Evolutionary conservation across 1,140 invertebrate species (phyloP).

Genomic region (Psilanteris sp.): DNA sequence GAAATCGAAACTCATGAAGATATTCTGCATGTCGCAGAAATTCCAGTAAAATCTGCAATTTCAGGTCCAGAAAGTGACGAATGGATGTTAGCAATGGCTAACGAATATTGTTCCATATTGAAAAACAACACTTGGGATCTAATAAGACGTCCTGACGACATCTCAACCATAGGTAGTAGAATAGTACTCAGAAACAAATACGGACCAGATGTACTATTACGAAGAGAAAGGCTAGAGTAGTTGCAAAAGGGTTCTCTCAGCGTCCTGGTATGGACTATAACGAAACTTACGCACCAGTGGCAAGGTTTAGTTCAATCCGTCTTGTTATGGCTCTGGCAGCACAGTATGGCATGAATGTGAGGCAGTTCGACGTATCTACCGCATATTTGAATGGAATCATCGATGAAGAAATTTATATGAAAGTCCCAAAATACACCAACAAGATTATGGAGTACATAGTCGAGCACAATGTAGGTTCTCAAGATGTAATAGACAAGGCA

Average conservation of each 20-base stretch:
- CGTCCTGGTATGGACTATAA: constrained; percentile 1
- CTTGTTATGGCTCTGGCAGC: constrained; percentile 3
- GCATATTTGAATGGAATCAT: constrained; percentile 2
- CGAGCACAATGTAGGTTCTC: neutral
- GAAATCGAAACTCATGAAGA: too few species aligned
- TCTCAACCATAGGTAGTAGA: neutral
- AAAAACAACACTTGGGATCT: too few species aligned
- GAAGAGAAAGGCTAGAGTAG: neutral
- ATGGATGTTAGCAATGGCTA: constrained; percentile 72
- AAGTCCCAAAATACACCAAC: neutral
- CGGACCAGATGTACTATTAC: neutral
- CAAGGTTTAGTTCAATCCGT: constrained; percentile 6
- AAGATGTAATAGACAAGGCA: neutral
- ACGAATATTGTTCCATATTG: too few species aligned
- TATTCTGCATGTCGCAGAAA: constrained; percentile 32
- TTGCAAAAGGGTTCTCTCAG: constrained; percentile 1
- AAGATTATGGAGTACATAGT: constrained; percentile 1
- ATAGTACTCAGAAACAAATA: constrained; percentile 7
- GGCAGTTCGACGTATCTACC: constrained; percentile 1
- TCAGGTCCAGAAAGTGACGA: constrained; percentile 43
- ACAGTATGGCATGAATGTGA: neutral
- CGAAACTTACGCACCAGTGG: neutral
- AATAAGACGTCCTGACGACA: neutral
- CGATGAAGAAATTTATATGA: constrained; percentile 8
- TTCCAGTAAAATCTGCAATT: constrained; percentile 65